Conservation (phyloP, 2,113 vertebrate genomes). For the cattle (Bos taurus) region ARS-UCD2.0 NC_037343.1:59693501-59694000, state of each 20-base stretch:
- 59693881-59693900: not conserved
- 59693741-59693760: not conserved
- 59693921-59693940: not conserved
- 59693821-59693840: not conserved
- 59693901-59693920: not conserved
- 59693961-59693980: not conserved
- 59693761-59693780: not conserved
- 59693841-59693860: fast-evolving
- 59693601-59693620: not conserved
- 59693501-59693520: not conserved
- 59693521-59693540: not conserved
- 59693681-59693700: not conserved
- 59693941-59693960: not conserved
- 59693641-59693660: not conserved
- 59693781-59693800: not conserved
- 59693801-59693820: not conserved
- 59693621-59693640: not conserved
- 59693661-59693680: not conserved
- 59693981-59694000: not conserved
- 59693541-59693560: not conserved
- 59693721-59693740: not conserved
- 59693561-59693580: not conserved
- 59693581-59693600: not conserved
- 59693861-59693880: not conserved
- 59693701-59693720: not conserved